A percentile compares a stretch with the other conserved stretches of the same genome.
Conservation (phyloP, 92 coral and sea anemone species). For the Nematostella vectensis region DNA sequence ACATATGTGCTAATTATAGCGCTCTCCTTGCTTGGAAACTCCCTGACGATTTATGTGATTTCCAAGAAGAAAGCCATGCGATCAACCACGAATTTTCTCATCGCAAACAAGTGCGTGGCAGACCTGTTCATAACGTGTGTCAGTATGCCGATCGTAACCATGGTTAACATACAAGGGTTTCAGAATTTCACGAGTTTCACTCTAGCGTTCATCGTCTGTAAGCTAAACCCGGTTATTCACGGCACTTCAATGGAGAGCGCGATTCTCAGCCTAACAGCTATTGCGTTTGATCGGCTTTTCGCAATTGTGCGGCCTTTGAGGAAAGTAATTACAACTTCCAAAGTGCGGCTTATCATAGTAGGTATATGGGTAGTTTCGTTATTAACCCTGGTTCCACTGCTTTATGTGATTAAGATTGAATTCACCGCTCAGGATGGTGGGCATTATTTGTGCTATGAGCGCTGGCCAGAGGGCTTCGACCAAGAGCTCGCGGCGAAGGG, state of each 20-base stretch:
- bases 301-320: slow-evolving; percentile 64
- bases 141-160: slow-evolving; percentile 44
- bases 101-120: slow-evolving; percentile 49
- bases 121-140: slow-evolving; percentile 46
- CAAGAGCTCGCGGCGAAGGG: slow-evolving; percentile 35
- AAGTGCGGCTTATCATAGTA: slow-evolving; percentile 38
- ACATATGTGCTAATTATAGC: slow-evolving; percentile 24
- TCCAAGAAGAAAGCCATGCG: slow-evolving; percentile 16
- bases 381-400: slow-evolving; percentile 47
- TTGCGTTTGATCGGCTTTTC: slow-evolving; percentile 59
- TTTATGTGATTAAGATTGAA: slow-evolving; percentile 40
- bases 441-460: slow-evolving; percentile 31
- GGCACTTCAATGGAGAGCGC: slow-evolving; percentile 60
- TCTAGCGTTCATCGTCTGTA: slow-evolving; percentile 36
- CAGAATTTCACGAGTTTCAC: slow-evolving; percentile 18
- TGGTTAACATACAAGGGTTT: slow-evolving; percentile 25
- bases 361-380: slow-evolving; percentile 51
- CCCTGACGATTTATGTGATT: slow-evolving; percentile 27
- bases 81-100: slow-evolving; percentile 29
- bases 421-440: slow-evolving; percentile 2
- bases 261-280: slow-evolving; percentile 51
- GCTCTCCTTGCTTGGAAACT: slow-evolving; percentile 40
- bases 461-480: slow-evolving; percentile 54
- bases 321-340: slow-evolving; percentile 30
- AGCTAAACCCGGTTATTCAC: slow-evolving; percentile 40